Base-by-base conservation (phyloP, 2,797 vertebrate genomes). In the Nyctibius grandis region DNA sequence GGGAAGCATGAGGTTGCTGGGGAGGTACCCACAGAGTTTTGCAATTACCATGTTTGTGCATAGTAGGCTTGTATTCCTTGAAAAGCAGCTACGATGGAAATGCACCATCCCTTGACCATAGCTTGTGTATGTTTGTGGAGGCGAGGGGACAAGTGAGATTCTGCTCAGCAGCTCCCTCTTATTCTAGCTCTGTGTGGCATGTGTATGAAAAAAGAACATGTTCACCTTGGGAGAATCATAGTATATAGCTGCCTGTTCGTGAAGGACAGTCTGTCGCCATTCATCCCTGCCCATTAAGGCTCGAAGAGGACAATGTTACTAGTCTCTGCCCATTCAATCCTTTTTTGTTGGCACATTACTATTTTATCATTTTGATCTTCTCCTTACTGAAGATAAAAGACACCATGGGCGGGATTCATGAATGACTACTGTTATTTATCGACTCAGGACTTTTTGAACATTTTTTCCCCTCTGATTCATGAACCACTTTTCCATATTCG, bases 391-490 rank as follows among this genome's bases (percentile, higher is more conserved):
- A 97, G 97, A 97, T 96, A 96, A 97, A 97, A 98, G 97, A 96
- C 96, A 88, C 88, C 72, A 87, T 95, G 95, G 96, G 96, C 48
- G 67, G 97, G 97, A 97, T 97, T 97, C 97, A 90, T 97, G 97
- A 97, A 96, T 97, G 97, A 97, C 97, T 96, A 97, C 96, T 92
- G 90, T 97, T 98, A 98, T 97, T 98, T 98, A 98, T 98, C 91
- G 96, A 97, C 96, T 94, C 95, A 61, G 48, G 93, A 97, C 96
- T 98, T 98, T 96, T 96, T 97, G 96, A 97, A 97, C 97, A 97
- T 98, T 98, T 97, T 97, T 95, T 75, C 84, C 95, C 95, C 90
- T 97, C 96, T 97, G 97, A 98, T 98, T 98, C 98, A 98, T 97
- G 97, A 98, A 96, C 96, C 97, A 95, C 97, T 97, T 97, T 97